These are phyloP conservation scores for Epinephelus cyanopodus DNA, from an alignment of 2,113 vertebrate species.

Conservation along the genomic window DNA sequence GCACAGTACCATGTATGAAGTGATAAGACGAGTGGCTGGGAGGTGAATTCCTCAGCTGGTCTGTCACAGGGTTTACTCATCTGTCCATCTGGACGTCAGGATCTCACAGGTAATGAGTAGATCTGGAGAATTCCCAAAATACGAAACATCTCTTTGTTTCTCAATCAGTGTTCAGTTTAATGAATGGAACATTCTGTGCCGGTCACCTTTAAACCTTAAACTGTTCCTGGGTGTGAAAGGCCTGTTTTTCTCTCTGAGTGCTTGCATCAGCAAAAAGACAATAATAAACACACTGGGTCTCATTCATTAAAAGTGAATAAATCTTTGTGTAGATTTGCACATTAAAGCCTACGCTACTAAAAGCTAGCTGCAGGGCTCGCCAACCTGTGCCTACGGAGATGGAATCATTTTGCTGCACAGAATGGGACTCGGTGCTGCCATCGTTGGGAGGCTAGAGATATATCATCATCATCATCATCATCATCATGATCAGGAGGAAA, in stretches of 20 bases:
- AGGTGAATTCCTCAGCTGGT: background rate
- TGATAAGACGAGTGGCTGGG: background rate
- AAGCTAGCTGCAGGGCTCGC: too few species aligned
- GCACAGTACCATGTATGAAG: background rate
- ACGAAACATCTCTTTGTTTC: conserved; percentile 55
- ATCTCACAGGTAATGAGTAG: background rate
- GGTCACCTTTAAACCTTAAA: conserved; percentile 41
- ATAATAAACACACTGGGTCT: too few species aligned
- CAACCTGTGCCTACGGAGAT: too few species aligned
- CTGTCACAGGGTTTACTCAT: conserved; percentile 17
- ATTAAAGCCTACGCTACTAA: too few species aligned
- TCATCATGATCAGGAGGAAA: too few species aligned
- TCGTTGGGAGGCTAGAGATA: too few species aligned
- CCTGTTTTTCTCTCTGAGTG: background rate
- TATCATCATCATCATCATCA: too few species aligned
- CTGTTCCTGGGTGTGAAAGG: background rate
- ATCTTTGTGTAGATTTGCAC: too few species aligned
- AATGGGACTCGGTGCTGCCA: too few species aligned
- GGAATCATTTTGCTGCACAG: too few species aligned
- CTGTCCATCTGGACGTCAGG: background rate
- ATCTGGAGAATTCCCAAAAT: conserved; percentile 61
- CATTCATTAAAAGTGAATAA: too few species aligned
- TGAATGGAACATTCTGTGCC: conserved; percentile 9
- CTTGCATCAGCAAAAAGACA: background rate
- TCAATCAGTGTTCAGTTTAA: conserved; percentile 24